Conservation (phyloP, 2,797 vertebrate species). For the Falco novaeseelandiae region DNA sequence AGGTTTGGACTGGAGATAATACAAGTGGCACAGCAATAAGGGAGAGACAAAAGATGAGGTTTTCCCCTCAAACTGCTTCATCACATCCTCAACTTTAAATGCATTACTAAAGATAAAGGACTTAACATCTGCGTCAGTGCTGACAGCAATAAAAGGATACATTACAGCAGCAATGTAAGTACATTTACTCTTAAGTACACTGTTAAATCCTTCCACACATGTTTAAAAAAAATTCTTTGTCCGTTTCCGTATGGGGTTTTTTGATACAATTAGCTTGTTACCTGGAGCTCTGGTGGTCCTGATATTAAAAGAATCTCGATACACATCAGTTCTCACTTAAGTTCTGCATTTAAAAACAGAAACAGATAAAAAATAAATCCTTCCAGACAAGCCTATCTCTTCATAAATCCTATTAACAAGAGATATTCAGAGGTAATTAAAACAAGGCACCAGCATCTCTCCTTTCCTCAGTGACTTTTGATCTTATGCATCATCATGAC, state of each 20-base stretch:
- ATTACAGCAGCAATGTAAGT: neutral
- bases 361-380: neutral
- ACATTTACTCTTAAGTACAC: neutral
- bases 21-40: neutral
- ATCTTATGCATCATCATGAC: neutral
- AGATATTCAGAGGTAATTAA: neutral
- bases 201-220: neutral
- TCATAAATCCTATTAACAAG: conserved; percentile 10
- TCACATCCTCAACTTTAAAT: neutral
- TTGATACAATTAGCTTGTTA: conserved; percentile 10
- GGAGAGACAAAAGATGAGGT: neutral
- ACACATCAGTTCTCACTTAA: neutral
- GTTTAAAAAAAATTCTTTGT: neutral
- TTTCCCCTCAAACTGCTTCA: neutral
- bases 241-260: neutral
- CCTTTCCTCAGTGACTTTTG: neutral
- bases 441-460: neutral
- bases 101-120: neutral
- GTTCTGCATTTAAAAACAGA: neutral
- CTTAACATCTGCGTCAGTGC: neutral
- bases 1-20: neutral
- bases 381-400: neutral
- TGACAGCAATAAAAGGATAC: neutral
- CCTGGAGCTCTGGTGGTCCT: neutral
- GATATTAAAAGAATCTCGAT: neutral